Evolutionary conservation across 2,888 invertebrate species (phyloP).

Genomic region (Orthosia gracilis): DNA sequence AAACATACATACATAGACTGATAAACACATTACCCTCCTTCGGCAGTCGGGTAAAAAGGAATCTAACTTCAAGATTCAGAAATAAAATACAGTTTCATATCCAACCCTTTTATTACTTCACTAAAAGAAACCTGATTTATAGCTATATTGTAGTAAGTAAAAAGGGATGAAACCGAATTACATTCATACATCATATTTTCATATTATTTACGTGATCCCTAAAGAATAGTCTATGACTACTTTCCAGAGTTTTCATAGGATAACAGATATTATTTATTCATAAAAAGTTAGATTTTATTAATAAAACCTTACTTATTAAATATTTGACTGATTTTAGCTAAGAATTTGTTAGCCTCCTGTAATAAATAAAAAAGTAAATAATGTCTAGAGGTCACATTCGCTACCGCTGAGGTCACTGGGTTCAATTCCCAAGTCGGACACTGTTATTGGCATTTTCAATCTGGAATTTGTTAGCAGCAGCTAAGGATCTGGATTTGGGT

Average conservation of each 20-base stretch:
- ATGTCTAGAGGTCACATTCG: background rate
- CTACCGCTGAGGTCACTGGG: background rate
- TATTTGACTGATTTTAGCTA: background rate
- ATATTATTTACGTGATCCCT: constrained; percentile 11
- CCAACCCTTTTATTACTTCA: background rate
- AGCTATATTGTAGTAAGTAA: constrained; percentile 20
- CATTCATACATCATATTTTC: constrained; percentile 28
- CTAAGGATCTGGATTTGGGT: too few species aligned
- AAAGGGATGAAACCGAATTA: constrained; percentile 13
- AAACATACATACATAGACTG: too few species aligned
- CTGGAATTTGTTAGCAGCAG: too few species aligned
- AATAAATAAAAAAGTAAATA: background rate
- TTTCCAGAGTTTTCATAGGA: background rate
- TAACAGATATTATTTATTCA: background rate
- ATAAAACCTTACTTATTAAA: background rate
- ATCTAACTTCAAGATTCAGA: background rate
- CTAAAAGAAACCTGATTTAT: constrained; percentile 17
- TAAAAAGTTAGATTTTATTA: background rate
- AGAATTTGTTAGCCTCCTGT: background rate
- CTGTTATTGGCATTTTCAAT: too few species aligned
- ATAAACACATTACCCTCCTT: too few species aligned
- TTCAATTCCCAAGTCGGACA: too few species aligned
- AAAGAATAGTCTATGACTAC: background rate
- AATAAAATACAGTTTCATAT: constrained; percentile 4
- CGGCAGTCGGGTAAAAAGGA: too few species aligned